Percentiles rank a stretch among this genome's conserved stretches.
These are phyloP conservation scores for Apoda limacodes DNA, from an alignment of 2,888 invertebrate species.

Conservation along the genomic window DNA sequence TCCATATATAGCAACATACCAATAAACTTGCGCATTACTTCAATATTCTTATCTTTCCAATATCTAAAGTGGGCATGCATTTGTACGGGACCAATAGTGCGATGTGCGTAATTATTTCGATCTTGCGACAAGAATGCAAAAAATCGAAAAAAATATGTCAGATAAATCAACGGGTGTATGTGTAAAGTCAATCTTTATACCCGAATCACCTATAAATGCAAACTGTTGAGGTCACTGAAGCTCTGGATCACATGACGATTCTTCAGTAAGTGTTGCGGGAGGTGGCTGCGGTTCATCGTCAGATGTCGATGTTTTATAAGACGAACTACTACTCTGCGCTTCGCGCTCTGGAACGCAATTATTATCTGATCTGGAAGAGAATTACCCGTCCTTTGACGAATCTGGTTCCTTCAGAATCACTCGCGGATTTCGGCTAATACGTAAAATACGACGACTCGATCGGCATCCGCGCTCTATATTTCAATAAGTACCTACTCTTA, in stretches of 20 bases:
- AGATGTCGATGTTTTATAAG: constrained; percentile 1
- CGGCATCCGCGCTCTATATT: constrained; percentile 1
- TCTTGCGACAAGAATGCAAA: constrained; percentile 1
- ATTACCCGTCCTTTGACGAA: background rate
- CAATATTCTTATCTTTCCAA: too few species aligned
- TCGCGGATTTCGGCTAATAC: constrained; percentile 1
- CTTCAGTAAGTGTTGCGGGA: constrained; percentile 1
- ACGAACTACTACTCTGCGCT: constrained; percentile 2
- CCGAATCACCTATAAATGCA: background rate
- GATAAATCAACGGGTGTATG: constrained; percentile 2
- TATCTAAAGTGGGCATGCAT: too few species aligned
- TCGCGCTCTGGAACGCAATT: constrained; percentile 1
- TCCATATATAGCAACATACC: too few species aligned
- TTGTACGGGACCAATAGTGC: too few species aligned
- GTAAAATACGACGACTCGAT: too few species aligned
- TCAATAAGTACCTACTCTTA: constrained; percentile 1
- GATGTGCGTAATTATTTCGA: too few species aligned
- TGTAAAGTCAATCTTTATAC: constrained; percentile 1
- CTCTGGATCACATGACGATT: constrained; percentile 2
- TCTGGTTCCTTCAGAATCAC: background rate
- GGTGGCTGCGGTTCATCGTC: constrained; percentile 1
- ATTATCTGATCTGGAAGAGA: constrained; percentile 1
- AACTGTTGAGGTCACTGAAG: background rate
- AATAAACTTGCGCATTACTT: too few species aligned
- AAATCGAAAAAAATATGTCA: constrained; percentile 1